Percentiles rank a stretch among this genome's conserved stretches.
These are phyloP conservation scores for Andrena trimmerana DNA, from an alignment of 2,888 invertebrate genomes.

Conservation along the genomic window DNA sequence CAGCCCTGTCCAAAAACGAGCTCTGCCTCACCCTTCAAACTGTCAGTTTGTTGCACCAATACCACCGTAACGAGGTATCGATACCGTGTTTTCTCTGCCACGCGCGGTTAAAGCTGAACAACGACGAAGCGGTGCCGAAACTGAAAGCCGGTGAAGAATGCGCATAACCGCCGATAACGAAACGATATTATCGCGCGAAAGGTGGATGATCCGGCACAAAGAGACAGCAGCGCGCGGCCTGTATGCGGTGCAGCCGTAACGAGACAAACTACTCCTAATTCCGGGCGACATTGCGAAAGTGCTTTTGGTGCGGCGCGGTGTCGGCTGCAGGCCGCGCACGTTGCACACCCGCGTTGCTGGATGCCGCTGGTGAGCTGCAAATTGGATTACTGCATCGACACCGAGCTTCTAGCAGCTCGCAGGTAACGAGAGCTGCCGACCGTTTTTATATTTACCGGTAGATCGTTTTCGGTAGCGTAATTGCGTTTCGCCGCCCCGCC, in stretches of 20 bases:
- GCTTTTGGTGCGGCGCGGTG: slow-evolving; percentile 39
- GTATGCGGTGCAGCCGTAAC: slow-evolving; percentile 59
- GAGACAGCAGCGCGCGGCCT: slow-evolving; percentile 46
- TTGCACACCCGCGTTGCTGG: slow-evolving; percentile 35
- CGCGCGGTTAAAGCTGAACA: no score
- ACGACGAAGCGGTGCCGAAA: not conserved
- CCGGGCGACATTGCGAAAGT: slow-evolving; percentile 61
- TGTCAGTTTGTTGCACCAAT: no score
- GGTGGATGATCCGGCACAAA: slow-evolving; percentile 65
- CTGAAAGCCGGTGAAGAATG: slow-evolving; percentile 24
- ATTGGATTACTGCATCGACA: slow-evolving; percentile 78
- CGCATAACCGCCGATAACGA: slow-evolving; percentile 47
- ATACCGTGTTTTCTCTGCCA: no score
- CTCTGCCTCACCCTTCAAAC: no score
- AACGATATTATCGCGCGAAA: slow-evolving; percentile 59
- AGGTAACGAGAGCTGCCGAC: slow-evolving; percentile 55
- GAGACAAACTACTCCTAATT: slow-evolving; percentile 74
- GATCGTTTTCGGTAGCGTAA: slow-evolving; percentile 57
- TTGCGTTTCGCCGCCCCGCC: slow-evolving; percentile 39
- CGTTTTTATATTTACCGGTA: slow-evolving; percentile 60
- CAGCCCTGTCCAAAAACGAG: no score
- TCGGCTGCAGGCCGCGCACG: not conserved
- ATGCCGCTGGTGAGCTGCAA: slow-evolving; percentile 71
- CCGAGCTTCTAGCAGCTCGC: slow-evolving; percentile 52
- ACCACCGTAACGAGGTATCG: no score